These are phyloP conservation scores for Colistium nudipinnis DNA, from an alignment of 2,113 vertebrate species.

Conservation along the genomic window DNA sequence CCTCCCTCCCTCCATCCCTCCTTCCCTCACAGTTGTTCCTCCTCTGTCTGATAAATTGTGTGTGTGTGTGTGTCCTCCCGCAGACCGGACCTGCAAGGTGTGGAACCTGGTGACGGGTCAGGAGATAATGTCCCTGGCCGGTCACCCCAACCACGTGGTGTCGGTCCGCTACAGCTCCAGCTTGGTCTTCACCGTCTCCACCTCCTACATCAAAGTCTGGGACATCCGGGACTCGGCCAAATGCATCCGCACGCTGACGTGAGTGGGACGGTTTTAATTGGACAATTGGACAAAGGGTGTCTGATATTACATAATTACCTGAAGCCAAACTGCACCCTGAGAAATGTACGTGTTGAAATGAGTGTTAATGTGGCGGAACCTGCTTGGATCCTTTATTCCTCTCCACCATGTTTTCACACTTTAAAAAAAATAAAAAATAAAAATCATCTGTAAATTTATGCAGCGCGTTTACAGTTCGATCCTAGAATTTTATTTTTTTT, in stretches of 20 bases:
- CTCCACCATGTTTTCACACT: not conserved
- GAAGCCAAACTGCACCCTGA: too few species aligned
- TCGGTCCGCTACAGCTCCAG: conserved; percentile 96
- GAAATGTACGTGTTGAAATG: not conserved
- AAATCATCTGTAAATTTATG: too few species aligned
- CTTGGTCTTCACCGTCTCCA: conserved; percentile 96
- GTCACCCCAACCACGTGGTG: conserved; percentile 92
- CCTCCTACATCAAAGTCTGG: conserved; percentile 98
- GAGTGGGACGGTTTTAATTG: conserved; percentile 80
- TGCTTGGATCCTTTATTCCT: not conserved
- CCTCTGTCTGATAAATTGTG: too few species aligned
- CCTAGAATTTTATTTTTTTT: too few species aligned
- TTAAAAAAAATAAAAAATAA: not conserved
- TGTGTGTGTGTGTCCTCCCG: too few species aligned
- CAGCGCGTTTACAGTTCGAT: too few species aligned
- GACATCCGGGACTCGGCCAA: conserved; percentile 97
- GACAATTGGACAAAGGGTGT: too few species aligned
- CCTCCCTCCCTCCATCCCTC: not conserved
- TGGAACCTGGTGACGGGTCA: conserved; percentile 99
- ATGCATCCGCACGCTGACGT: conserved; percentile 94
- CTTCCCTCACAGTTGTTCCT: not conserved
- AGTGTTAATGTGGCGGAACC: not conserved
- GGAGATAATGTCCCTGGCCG: conserved; percentile 93
- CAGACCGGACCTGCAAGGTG: conserved; percentile 98
- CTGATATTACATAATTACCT: too few species aligned